A percentile compares a stretch with the other conserved stretches of the same genome.
These are phyloP conservation scores for Calidris pygmaea DNA, from an alignment of 2,113 vertebrate genomes.

Conservation along the genomic window DNA sequence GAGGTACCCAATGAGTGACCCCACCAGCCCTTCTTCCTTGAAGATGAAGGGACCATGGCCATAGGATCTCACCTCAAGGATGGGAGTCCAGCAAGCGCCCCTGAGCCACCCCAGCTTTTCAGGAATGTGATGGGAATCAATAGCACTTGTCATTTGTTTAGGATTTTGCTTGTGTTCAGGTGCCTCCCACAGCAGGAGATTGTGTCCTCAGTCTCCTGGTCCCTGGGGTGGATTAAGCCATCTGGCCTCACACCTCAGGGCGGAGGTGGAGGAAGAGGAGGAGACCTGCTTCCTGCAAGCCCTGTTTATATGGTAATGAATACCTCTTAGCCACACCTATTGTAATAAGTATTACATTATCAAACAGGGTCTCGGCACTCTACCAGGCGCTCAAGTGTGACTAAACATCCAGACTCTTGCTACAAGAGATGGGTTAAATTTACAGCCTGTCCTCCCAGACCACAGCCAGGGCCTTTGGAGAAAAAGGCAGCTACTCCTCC, in stretches of 20 bases:
- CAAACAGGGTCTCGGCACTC: not conserved
- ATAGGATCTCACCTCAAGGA: not conserved
- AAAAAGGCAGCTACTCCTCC: not conserved
- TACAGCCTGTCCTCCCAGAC: not conserved
- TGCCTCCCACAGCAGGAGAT: not conserved
- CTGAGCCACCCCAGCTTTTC: fast-evolving
- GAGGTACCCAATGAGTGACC: not conserved
- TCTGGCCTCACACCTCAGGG: not conserved
- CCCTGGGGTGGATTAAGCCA: not conserved
- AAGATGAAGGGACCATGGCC: not conserved
- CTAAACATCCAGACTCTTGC: not conserved
- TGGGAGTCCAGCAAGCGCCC: not conserved
- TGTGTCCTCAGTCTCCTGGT: not conserved
- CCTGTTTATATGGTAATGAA: not conserved
- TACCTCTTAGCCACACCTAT: not conserved
- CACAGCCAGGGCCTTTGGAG: not conserved
- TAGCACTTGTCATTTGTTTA: not conserved
- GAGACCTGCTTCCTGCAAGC: not conserved
- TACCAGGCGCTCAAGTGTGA: not conserved
- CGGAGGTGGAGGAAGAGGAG: not conserved
- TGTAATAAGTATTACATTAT: not conserved
- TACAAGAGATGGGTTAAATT: not conserved
- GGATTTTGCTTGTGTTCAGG: not conserved
- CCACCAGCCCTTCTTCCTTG: not conserved
- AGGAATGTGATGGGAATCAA: not conserved